These are phyloP conservation scores for Aricia artaxerxes DNA, from an alignment of 2,888 invertebrate genomes.

Conservation along the genomic window DNA sequence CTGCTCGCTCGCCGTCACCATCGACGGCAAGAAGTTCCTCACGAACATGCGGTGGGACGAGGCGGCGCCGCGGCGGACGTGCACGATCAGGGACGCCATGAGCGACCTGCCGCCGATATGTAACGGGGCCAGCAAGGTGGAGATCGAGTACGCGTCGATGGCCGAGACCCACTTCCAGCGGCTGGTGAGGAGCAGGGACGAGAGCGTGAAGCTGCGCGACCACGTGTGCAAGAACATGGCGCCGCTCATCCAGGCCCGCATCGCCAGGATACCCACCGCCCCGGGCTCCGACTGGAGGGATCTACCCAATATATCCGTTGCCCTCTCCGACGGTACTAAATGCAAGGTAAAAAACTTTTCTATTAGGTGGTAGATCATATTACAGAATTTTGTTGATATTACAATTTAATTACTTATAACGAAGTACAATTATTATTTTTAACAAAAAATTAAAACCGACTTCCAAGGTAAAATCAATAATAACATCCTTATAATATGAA, in stretches of 20 bases:
- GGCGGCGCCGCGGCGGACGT: constrained; percentile 88
- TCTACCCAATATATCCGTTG: constrained; percentile 87
- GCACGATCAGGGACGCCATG: constrained; percentile 91
- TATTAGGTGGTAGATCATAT: background rate
- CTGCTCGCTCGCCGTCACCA: constrained; percentile 76
- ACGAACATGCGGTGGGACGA: constrained; percentile 82
- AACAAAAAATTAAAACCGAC: no score
- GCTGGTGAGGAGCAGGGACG: constrained; percentile 82
- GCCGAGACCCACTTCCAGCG: constrained; percentile 88
- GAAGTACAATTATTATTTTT: no score
- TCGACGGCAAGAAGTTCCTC: constrained; percentile 72
- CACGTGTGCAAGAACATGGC: constrained; percentile 93
- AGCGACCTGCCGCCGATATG: constrained; percentile 88
- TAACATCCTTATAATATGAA: no score
- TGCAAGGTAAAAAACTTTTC: constrained; percentile 64
- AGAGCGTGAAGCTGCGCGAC: constrained; percentile 82
- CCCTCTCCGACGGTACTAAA: constrained; percentile 85
- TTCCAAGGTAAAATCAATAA: no score
- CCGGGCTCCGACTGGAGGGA: constrained; percentile 93
- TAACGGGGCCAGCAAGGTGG: constrained; percentile 85
- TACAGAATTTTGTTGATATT: no score
- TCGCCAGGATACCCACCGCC: constrained; percentile 85
- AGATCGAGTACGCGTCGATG: constrained; percentile 86
- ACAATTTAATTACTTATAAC: no score
- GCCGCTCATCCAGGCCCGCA: constrained; percentile 87